phyloP scores from a whole-genome alignment of 2,888 invertebrate species.

The Gymnoscelis rufifasciata region DNA sequence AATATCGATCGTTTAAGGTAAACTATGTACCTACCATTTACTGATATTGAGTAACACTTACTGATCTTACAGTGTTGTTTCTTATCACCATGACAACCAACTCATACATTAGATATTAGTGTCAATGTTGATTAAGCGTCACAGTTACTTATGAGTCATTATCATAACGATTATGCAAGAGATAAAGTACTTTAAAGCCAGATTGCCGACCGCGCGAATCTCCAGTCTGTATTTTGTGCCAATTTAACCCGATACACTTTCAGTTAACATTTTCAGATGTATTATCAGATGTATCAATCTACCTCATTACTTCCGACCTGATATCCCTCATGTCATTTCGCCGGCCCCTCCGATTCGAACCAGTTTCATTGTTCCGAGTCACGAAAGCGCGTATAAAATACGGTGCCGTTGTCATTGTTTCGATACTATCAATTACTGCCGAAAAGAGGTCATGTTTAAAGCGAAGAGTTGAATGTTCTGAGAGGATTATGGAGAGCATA shows the following conservation, averaged over 20 bases:
- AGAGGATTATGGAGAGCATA: slow-evolving; percentile 4
- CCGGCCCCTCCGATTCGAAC: slow-evolving; percentile 9
- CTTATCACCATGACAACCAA: neutral
- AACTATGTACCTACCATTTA: too few relatives aligned
- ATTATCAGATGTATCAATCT: neutral
- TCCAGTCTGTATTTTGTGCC: neutral
- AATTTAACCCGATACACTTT: neutral
- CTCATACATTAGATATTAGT: slow-evolving; percentile 13
- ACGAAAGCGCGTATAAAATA: slow-evolving; percentile 24
- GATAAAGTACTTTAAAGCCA: slow-evolving; percentile 1
- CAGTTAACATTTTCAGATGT: neutral
- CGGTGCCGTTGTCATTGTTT: slow-evolving; percentile 21
- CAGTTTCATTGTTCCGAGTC: slow-evolving; percentile 25
- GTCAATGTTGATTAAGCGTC: slow-evolving; percentile 26
- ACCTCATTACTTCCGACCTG: slow-evolving; percentile 5
- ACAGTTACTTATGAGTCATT: slow-evolving; percentile 22
- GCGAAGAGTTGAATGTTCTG: slow-evolving; percentile 3
- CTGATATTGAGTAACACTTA: too few relatives aligned
- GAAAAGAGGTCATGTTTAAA: slow-evolving; percentile 4
- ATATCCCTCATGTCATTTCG: slow-evolving; percentile 15
- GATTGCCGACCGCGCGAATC: neutral
- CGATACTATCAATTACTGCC: slow-evolving; percentile 19
- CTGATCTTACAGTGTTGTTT: neutral
- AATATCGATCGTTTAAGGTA: slow-evolving; percentile 9
- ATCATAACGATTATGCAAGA: slow-evolving; percentile 13